phyloP scores from a whole-genome alignment of 2,888 invertebrate genomes.

The Willowsia nigromaculata region DNA sequence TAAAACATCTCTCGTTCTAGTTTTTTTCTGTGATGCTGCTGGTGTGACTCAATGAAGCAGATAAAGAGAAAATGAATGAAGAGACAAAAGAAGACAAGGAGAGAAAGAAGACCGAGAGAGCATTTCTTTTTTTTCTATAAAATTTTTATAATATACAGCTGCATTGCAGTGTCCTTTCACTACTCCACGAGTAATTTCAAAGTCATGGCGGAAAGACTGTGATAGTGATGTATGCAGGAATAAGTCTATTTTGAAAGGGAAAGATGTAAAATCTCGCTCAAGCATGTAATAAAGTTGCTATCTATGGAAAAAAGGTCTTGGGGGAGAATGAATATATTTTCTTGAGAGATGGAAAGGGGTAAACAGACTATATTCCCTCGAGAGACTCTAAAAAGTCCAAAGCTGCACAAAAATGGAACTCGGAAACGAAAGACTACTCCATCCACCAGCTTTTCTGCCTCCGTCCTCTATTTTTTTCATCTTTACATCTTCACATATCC shows the following conservation, averaged over 20 bases:
- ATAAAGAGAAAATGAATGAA: not conserved
- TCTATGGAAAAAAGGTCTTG: slow-evolving; percentile 77
- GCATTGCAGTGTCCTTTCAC: slow-evolving; percentile 25
- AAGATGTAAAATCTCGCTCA: slow-evolving; percentile 77
- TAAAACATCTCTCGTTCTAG: not conserved
- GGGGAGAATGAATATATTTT: slow-evolving; percentile 70
- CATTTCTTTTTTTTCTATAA: slow-evolving; percentile 1
- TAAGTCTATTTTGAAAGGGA: slow-evolving; percentile 59
- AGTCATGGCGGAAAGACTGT: slow-evolving; percentile 41
- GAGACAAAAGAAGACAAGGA: slow-evolving; percentile 3
- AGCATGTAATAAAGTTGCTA: slow-evolving; percentile 78
- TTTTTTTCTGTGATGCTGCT: not conserved
- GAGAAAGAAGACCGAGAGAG: slow-evolving; percentile 8
- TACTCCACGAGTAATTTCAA: not conserved
- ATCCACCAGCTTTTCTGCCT: not conserved
- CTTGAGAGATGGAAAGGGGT: slow-evolving; percentile 14
- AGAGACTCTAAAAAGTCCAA: not conserved
- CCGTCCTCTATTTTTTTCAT: not conserved
- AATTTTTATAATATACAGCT: slow-evolving; percentile 26
- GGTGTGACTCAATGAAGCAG: not conserved
- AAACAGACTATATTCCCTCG: slow-evolving; percentile 30
- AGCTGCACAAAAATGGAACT: not conserved
- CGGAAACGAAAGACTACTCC: not conserved
- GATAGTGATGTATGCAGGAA: slow-evolving; percentile 66
- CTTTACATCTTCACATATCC: not conserved